These are phyloP conservation scores for Tringa solitaria DNA, from an alignment of 2,113 vertebrate species.

Conservation along the genomic window DNA sequence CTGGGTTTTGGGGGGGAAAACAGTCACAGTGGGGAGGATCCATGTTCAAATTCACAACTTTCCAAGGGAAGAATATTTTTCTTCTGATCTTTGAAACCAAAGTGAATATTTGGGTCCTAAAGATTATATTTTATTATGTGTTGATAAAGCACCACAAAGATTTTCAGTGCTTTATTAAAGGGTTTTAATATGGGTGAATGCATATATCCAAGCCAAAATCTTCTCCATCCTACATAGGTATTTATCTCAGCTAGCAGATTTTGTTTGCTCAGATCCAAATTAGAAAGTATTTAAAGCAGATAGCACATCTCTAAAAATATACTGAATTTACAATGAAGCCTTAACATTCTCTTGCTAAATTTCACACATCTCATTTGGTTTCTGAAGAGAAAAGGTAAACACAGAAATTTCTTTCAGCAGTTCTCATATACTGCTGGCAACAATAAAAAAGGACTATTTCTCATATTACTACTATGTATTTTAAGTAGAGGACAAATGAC, in stretches of 20 bases:
- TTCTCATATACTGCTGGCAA: not conserved
- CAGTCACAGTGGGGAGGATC: not conserved
- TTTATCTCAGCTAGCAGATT: slow-evolving; percentile 65
- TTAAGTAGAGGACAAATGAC: not conserved
- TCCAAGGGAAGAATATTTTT: not conserved
- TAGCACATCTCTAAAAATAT: slow-evolving; percentile 57
- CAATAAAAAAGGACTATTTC: not conserved
- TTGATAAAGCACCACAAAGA: not conserved
- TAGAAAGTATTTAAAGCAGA: slow-evolving; percentile 64
- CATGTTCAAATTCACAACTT: not conserved
- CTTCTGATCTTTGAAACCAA: not conserved
- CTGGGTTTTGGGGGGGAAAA: not conserved
- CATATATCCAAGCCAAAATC: slow-evolving; percentile 41
- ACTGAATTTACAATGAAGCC: slow-evolving; percentile 61
- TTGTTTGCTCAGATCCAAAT: slow-evolving; percentile 64
- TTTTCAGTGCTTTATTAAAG: slow-evolving; percentile 24
- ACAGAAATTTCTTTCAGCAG: slow-evolving; percentile 12
- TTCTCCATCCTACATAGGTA: slow-evolving; percentile 42
- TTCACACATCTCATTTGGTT: slow-evolving; percentile 54
- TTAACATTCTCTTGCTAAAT: slow-evolving; percentile 46
- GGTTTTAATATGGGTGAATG: slow-evolving; percentile 44
- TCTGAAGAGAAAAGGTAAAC: slow-evolving; percentile 52
- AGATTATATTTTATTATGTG: not conserved
- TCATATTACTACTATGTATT: not conserved
- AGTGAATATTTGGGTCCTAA: not conserved